phyloP scores from a whole-genome alignment of 2,888 invertebrate genomes.

The Macrophya annulata region DNA sequence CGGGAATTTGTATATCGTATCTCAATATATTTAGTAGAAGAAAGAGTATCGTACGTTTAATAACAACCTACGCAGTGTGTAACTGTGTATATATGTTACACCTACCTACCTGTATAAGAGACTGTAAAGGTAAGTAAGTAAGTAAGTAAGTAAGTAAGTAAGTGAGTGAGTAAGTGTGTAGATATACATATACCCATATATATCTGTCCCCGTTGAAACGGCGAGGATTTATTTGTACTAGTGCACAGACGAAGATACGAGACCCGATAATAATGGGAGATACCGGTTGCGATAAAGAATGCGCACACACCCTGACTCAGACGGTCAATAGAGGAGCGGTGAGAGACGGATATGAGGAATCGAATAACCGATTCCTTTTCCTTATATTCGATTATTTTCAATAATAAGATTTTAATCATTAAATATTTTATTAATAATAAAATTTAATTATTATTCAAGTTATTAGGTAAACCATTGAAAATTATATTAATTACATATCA shows the following conservation, averaged over 20 bases:
- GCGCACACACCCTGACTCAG: constrained; percentile 61
- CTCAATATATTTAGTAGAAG: background rate
- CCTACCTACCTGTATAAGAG: background rate
- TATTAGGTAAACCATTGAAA: no score
- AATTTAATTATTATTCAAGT: no score
- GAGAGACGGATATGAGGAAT: constrained; percentile 25
- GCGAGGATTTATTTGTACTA: constrained; percentile 49
- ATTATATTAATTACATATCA: no score
- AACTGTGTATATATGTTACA: no score
- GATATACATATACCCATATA: background rate
- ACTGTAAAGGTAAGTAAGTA: background rate
- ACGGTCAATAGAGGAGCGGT: constrained; percentile 62
- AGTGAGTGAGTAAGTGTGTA: background rate
- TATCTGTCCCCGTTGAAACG: constrained; percentile 29
- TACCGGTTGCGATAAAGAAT: constrained; percentile 57
- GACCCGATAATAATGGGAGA: constrained; percentile 49
- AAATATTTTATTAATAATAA: background rate
- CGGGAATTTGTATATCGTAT: background rate
- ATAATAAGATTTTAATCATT: background rate
- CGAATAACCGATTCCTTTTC: constrained; percentile 31
- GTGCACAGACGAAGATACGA: constrained; percentile 43
- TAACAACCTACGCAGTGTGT: background rate
- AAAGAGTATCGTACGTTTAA: background rate
- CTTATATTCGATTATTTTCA: background rate
- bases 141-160: background rate